Evolutionary conservation across 2,888 invertebrate genomes (phyloP), one percentile per base, ranked within the genome.

Genomic region (Pachliopta kotzebuea): DNA sequence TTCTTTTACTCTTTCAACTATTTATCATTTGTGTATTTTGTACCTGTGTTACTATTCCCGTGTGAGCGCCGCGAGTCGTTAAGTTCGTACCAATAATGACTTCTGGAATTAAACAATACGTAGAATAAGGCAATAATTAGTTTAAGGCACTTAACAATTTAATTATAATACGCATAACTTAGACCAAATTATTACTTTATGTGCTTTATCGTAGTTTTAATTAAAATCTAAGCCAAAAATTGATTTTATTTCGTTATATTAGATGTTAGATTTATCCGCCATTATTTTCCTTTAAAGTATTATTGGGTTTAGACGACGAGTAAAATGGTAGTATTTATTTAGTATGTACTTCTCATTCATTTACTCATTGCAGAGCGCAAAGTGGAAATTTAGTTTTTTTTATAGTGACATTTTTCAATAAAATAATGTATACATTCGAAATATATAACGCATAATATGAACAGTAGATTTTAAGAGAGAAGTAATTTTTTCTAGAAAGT

Each of bases 171-270:
- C 80, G 84, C 86, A 86, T 90, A 90, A 90, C 88, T 85, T 90
- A 91, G 91, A 91, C 91, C 91, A 91, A 91, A 91, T 87, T 90
- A 89, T 90, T 86, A 90, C 81, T 85, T 85, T 88, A 87, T 82
- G 83, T 90, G 90, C 90, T 91, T 91, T 90, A 88, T 88, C 74
- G 77, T 91, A 91, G 90, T 78, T 84, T 72, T 90, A 91, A 87
- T 90, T 90, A 89, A 84, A 89, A 86, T 88, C 83, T 91, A 91
- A 90, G 91, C 91, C 91, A 91, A 91, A 91, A 89, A 91, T 91
- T 90, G 90, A 88, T 87, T 90, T 87, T 84, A 88, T 85, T 52
- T 85, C 79, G 82, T 86, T 86, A 85, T 72, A 74, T 73, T 88
- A 86, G 83, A 52, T 50, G 31, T 78, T 86, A 85, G 81, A 77